Base-by-base conservation (phyloP, 2,797 vertebrate species). In the Myotis daubentonii region DNA sequence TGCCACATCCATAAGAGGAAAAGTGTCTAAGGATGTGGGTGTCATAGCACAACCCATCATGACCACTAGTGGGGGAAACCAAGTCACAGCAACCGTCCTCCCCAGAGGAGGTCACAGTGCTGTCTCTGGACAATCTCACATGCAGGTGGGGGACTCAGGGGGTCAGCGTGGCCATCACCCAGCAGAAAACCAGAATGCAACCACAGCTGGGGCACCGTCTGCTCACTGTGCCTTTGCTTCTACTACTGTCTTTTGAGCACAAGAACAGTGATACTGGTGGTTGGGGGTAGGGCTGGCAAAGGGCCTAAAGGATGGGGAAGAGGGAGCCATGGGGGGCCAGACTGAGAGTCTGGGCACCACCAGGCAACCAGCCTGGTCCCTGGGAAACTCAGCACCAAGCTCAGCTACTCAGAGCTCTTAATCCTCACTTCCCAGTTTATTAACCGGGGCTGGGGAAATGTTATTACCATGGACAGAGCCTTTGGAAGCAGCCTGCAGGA, bases 401-500 rank as follows among this genome's bases (percentile, higher is more conserved):
- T 96, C 96, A 97, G 97, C 97, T 96, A 97, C 95, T 91, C 93
- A 94, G 97, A 92, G 96, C 96, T 94, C 60, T 93, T 41, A 95
- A 94, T 97, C 87, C 78, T 94, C 71, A 70, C 94, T 97, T 94
- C 85, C 91, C 78, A 1, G 30, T 91, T 97, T 96, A 97, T 97
- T 96, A 97, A 97, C 95, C 36, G 17, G 53, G 75, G 23, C 38
- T 75, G 25, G 57, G 20, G 62, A 47, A 44, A 75, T 41, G 84
- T 89, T 94, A 98, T 98, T 96, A 98, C 96, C 97, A 93, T 38
- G 96, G 97, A 97, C 96, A 98, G 97, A 95, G 94, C 95, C 96
- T 98, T 97, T 95, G 71, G 53, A 55, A 74, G 5, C 22, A 8
- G 72, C 92, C 97, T 86, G 47, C 0, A 23, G 89, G 10, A 36